Evolutionary conservation across 92 coral and sea anemone genomes (phyloP).

Genomic region (Siderastrea siderea): DNA sequence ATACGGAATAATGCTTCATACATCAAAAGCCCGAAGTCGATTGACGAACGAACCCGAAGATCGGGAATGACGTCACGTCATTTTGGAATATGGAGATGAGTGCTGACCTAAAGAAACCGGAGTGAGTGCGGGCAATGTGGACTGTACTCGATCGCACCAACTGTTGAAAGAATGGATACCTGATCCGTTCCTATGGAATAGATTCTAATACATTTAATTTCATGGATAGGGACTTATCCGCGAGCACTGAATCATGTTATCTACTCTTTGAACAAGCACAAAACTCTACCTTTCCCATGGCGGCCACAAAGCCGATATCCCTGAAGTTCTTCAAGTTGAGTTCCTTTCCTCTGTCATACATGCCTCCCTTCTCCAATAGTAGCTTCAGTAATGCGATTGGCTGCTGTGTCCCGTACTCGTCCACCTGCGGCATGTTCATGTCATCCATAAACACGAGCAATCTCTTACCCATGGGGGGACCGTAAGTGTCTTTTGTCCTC

Average conservation of each 20-base stretch:
- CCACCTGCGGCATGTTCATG: slow-evolving; percentile 99
- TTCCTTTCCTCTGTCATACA: slow-evolving; percentile 99
- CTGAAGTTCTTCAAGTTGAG: slow-evolving; percentile 93
- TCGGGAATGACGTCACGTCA: too few species aligned
- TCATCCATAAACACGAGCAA: slow-evolving; percentile 99
- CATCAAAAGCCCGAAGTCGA: too few species aligned
- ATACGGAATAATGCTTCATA: too few species aligned
- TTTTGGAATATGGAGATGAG: too few species aligned
- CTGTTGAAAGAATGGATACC: too few species aligned
- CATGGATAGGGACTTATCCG: neutral
- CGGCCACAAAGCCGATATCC: slow-evolving; percentile 99
- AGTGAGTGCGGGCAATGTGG: too few species aligned
- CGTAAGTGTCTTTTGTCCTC: slow-evolving; percentile 99
- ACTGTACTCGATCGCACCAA: too few species aligned
- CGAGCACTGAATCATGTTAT: neutral
- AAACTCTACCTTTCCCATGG: slow-evolving; percentile 96
- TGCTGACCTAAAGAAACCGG: too few species aligned
- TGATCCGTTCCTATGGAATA: too few species aligned
- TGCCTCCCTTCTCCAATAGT: slow-evolving; percentile 96
- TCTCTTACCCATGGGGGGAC: slow-evolving; percentile 99
- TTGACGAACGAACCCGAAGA: too few species aligned
- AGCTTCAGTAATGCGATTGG: slow-evolving; percentile 96
- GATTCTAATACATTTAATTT: neutral
- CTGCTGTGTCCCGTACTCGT: slow-evolving; percentile 98
- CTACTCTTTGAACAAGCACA: neutral